Evolutionary conservation across 1,140 invertebrate species (phyloP).

Genomic region (Eufriesea mexicana): DNA sequence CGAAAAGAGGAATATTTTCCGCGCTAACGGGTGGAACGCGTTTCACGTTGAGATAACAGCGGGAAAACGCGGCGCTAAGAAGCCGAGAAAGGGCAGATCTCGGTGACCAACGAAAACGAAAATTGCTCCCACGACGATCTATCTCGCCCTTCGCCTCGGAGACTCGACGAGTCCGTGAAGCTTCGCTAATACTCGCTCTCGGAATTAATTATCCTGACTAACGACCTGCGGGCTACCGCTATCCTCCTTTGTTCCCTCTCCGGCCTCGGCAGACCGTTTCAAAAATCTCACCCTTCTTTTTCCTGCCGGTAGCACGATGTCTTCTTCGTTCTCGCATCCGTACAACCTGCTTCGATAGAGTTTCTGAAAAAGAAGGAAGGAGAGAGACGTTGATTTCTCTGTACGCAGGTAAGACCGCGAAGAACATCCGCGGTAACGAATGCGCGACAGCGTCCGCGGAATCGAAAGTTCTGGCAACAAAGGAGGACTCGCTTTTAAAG

Average conservation of each 20-base stretch:
- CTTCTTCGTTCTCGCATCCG: not conserved
- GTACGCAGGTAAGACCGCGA: not conserved
- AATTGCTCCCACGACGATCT: constrained; percentile 46
- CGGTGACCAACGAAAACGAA: constrained; percentile 49
- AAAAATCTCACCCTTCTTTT: not conserved
- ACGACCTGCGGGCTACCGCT: constrained; percentile 37
- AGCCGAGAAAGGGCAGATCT: not conserved
- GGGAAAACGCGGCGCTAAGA: constrained; percentile 2
- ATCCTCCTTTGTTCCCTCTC: constrained; percentile 15
- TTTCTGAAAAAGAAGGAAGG: not conserved
- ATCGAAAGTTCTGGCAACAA: constrained; percentile 19
- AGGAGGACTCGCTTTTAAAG: not conserved
- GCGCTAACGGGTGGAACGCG: too few relatives aligned
- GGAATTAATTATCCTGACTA: constrained; percentile 66
- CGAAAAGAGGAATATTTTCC: too few relatives aligned
- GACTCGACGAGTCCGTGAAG: constrained; percentile 9
- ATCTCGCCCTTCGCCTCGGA: constrained; percentile 7
- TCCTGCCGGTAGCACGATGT: not conserved
- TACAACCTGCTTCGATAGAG: too few relatives aligned
- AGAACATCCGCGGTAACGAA: not conserved
- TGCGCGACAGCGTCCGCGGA: not conserved
- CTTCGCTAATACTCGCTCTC: constrained; percentile 59
- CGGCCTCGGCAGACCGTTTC: constrained; percentile 19
- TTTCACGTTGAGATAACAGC: too few relatives aligned
- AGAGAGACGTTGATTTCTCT: not conserved